A percentile compares a stretch with the other conserved stretches of the same genome.
Evolutionary conservation across 1,140 invertebrate genomes (phyloP).

Genomic region (Scaptomyza pallida): DNA sequence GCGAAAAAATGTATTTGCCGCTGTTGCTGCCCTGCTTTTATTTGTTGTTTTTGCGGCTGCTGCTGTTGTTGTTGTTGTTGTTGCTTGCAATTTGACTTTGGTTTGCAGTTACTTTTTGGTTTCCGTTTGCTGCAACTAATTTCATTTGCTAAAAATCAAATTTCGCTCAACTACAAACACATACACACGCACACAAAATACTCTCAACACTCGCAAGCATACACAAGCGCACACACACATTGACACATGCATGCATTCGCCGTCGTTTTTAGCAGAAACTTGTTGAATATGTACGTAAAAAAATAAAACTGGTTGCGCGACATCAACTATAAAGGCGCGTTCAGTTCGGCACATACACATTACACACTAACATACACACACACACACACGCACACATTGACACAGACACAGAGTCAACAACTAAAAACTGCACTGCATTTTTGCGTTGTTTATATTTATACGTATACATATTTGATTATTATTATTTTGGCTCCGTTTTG

Average conservation of each 20-base stretch:
- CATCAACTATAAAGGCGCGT: conserved; percentile 48
- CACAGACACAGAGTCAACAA: conserved; percentile 11
- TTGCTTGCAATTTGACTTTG: conserved; percentile 51
- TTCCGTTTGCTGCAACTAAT: conserved; percentile 54
- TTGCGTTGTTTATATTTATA: conserved; percentile 55
- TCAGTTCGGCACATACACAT: conserved; percentile 41
- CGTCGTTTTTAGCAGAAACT: conserved; percentile 60
- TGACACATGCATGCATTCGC: conserved; percentile 29
- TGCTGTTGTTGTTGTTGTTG: conserved; percentile 31
- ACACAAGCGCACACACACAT: conserved; percentile 9
- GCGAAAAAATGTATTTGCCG: conserved; percentile 29
- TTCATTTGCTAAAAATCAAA: conserved; percentile 57
- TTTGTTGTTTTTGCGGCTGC: conserved; percentile 22
- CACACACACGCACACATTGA: conserved; percentile 3
- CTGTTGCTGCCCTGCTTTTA: conserved; percentile 34
- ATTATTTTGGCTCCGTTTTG: conserved; percentile 22
- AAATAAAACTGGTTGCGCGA: conserved; percentile 57
- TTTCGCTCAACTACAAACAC: conserved; percentile 46
- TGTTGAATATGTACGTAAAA: conserved; percentile 61
- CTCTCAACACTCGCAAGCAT: conserved; percentile 4
- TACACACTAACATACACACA: conserved; percentile 22
- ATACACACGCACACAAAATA: conserved; percentile 16
- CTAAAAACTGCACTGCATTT: conserved; percentile 36
- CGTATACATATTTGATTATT: conserved; percentile 23
- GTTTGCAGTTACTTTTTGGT: conserved; percentile 51